Evolutionary conservation across 2,888 invertebrate genomes (phyloP), one percentile per base, ranked within the genome.

Genomic region (Conops quadrifasciatus): DNA sequence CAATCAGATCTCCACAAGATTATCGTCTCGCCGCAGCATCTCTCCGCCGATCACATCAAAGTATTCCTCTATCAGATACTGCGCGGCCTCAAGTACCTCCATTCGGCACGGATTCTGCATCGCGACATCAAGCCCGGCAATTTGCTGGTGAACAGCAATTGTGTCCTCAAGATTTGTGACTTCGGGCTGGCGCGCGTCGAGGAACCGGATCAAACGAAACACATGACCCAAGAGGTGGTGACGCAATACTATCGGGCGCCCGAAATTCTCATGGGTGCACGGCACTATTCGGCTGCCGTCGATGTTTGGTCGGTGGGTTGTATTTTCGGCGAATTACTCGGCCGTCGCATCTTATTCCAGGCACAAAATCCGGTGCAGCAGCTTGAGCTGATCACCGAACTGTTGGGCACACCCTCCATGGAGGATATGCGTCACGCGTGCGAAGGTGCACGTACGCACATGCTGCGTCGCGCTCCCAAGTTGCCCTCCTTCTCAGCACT

Each of bases 1-100:
- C 98, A 99, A 89, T 98, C 97, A 87, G 99, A 99, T 91, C 91
- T 99, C 82, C 99, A 99, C 90, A 98, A 98, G 91, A 99, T 99
- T 87, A 99, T 99, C 88, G 98, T 99, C 82, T 98, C 98, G 80
- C 97, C 98, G 78, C 99, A 99, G 88, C 97, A 97, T 83, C 93
- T 99, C 80, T 97, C 98, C 82, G 92, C 97, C 78, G 99, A 99
- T 89, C 99, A 99, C 91, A 97, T 99, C 89, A 99, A 99, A 92
- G 98, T 99, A 88, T 99, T 99, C 91, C 94, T 99, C 83, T 99
- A 99, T 89, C 99, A 99, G 90, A 98, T 99, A 88, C 91, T 99
- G 83, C 92, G 99, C 90, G 98, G 98, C 93, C 89, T 99, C 81
- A 98, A 98, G 88, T 99, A 99, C 89, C 91, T 99, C 80, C 99